These are phyloP conservation scores for Spilarctia lutea DNA, from an alignment of 2,888 invertebrate genomes.

Conservation along the genomic window DNA sequence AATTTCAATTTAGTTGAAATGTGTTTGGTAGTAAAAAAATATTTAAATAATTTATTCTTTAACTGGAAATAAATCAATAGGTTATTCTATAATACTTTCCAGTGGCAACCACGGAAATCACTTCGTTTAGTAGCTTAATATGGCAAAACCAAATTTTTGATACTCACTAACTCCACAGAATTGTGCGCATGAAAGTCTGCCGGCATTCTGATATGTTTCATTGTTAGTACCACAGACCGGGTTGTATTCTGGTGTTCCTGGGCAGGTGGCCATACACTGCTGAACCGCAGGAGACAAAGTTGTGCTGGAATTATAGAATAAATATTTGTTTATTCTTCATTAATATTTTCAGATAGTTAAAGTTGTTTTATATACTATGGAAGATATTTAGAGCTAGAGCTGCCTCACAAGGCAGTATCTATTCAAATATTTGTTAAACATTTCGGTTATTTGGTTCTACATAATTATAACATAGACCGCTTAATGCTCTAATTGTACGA, in stretches of 20 bases:
- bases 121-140: not conserved
- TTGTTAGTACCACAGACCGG: constrained; percentile 74
- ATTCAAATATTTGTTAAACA: not conserved
- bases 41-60: not conserved
- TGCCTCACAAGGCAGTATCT: no score
- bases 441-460: not conserved
- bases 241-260: constrained; percentile 66
- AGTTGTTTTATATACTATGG: not conserved
- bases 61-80: not conserved
- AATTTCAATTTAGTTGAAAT: no score
- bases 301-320: constrained; percentile 18
- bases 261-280: constrained; percentile 45
- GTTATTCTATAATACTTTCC: not conserved
- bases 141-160: not conserved
- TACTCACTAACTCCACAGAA: constrained; percentile 66
- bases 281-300: constrained; percentile 34
- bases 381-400: not conserved
- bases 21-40: no score
- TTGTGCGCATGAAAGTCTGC: constrained; percentile 66
- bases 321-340: not conserved
- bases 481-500: not conserved
- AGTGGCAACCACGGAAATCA: not conserved
- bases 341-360: not conserved
- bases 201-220: constrained; percentile 66
- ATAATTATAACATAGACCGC: not conserved